Evolutionary conservation across 2,797 vertebrate genomes (phyloP), one percentile per base, ranked within the genome.

Genomic region (Peromyscus attwateri): DNA sequence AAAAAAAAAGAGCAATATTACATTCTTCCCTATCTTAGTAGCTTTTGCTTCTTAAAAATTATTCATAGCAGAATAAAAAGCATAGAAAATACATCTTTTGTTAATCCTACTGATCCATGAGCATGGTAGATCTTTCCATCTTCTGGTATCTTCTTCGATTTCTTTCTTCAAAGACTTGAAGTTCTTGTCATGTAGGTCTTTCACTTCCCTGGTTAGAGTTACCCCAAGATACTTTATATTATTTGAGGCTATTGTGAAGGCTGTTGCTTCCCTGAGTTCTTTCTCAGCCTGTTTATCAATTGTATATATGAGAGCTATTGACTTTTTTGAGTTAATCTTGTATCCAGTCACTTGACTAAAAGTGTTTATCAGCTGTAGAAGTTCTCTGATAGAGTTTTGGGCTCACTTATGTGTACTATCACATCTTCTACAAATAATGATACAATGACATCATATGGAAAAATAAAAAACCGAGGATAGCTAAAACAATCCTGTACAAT

Each of bases 31-130:
- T 92, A 70, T 85, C 62, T 88, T 93, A 55, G 49, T n/a, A 82
- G n/a, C 6, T 91, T 95, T 66, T 87, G 9, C 40, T 84, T 94
- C 83, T 92, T 80, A 60, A n/a, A 31, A 57, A 37, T 91, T 70
- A 88, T 89, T 43, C 55, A 80, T 23, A 73, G 21, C 70, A 87
- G 17, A 46, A 43, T 37, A 91, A 91, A 82, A 23, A n/a, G 77
- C 34, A 91, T 75, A 96, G 34, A 76, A 70, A 97, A 80, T 71
- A 52, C 2, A 17, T 10, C n/a, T 10, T 10, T 19, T 71, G 68
- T n/a, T 71, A 71, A 71, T 37, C 34, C 19, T 71, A 71, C 17
- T 71, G 68, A 71, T 37, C 70, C 70, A 71, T 21, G 21, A 71
- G 70, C 5, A 37, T 71, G 70, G 70, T 8, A 37, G 70, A 0